Base-by-base conservation (phyloP, 2,888 invertebrate species). In the Eristalis intricaria region DNA sequence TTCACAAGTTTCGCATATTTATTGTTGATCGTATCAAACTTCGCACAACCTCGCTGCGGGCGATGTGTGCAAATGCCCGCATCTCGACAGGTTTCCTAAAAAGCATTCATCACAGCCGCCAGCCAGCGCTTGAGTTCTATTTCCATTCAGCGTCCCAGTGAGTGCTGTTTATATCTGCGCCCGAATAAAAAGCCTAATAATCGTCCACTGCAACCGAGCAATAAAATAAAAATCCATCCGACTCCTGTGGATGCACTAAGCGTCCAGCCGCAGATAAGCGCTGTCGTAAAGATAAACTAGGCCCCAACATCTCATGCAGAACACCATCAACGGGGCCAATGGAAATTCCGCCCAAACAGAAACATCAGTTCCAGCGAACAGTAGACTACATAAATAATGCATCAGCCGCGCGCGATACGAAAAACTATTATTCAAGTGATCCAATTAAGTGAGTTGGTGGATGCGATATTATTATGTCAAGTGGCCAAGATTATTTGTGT, bases 391-490 rank as follows among this genome's bases (percentile, higher is more conserved):
- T 86, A 83, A 86, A 83, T 87, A 87, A 83, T 87, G 79, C 83
- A 87, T 83, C 86, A 87, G 83, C 75, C 79, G 71, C 63, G 79
- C 83, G 79, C 83, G 65, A 83, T 83, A 87, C 83, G 35, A 79
- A 87, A 50, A 83, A 83, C 86, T 83, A 73, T 84, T 87, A 83
- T 79, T 87, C 86, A 87, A 87, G 86, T 87, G 86, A 87, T 87
- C 86, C 83, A 87, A 83, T 87, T 83, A 87, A 87, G 75, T 87
- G 79, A 83, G 86, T 87, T 87, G 86, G 83, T 83, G 86, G 78
- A 76, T 83, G 70, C 83, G 86, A 87, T 83, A 87, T 87, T 87
- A 87, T 83, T 87, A 83, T 87, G 86, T 87, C 86, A 87, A 87
- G 83, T 83, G 86, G 71, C 83, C 43, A 61, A 87, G 86, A 87